Base-by-base conservation (phyloP, 2,888 invertebrate genomes). In the Dryobotodes eremita region DNA sequence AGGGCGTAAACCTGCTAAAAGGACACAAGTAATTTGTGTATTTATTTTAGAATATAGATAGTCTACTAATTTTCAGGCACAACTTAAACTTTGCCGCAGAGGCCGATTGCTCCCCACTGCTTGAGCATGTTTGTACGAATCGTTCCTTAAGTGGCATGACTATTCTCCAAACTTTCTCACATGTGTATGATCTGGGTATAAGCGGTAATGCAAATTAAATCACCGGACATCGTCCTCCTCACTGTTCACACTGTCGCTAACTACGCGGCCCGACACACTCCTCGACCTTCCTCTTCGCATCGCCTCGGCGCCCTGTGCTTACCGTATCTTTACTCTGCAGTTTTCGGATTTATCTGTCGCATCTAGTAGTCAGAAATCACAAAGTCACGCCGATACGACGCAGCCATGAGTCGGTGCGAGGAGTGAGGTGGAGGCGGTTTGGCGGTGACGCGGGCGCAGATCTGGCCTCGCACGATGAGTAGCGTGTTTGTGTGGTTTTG, bases 401-500 rank as follows among this genome's bases (percentile, higher is more conserved):
- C 69, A 69, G 70, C 73, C 64, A 71, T 77, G 46, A 82, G 85
- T 81, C 77, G 85, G 91, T 93, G 93, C 93, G 93, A 91, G 93
- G 93, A 92, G 93, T 88, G 92, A 93, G 91, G 92, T 90, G 91
- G 93, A 91, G 91, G 92, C 77, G 79, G 86, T 87, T 88, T 90
- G 90, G 83, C 84, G 89, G 85, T 84, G 90, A 89, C 89, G 92
- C 92, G 90, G 91, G 91, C 88, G 90, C 84, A 85, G 84, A 79
- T 78, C 79, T 80, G 90, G 91, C 92, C 94, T 93, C 94, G 95
- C 96, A 96, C 96, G 95, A 95, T 96, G 94, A 96, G 96, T 96
- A 96, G 96, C 96, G 96, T 95, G 94, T 96, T 95, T 96, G 96
- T 97, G 96, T 96, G 96, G 96, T 96, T 96, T 95, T 97, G 97